Percentiles rank a stretch among this genome's conserved stretches.
These are phyloP conservation scores for Drosophila pandora DNA, from an alignment of 1,140 invertebrate genomes.

Conservation along the genomic window DNA sequence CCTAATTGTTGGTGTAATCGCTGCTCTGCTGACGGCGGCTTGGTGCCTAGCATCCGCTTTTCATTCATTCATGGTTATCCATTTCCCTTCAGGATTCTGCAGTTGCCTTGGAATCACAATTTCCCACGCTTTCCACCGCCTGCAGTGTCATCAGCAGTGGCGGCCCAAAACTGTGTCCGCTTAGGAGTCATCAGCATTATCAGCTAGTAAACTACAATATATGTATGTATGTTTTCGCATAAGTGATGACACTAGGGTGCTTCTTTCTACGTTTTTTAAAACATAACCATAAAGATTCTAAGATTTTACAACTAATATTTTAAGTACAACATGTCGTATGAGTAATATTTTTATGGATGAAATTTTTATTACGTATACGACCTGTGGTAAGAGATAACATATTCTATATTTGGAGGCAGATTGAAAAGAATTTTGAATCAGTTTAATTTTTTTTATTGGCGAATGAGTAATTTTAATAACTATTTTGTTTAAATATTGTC, in stretches of 20 bases:
- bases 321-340: constrained; percentile 1
- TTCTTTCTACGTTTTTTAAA: neutral
- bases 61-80: constrained; percentile 71
- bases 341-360: neutral
- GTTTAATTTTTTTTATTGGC: too few relatives aligned
- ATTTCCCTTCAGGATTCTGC: constrained; percentile 34
- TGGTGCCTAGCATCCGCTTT: constrained; percentile 66
- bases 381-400: too few relatives aligned
- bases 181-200: constrained; percentile 73
- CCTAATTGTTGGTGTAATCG: constrained; percentile 80
- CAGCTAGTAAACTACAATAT: constrained; percentile 29
- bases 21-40: constrained; percentile 46
- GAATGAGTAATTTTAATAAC: too few relatives aligned
- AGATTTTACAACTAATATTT: too few relatives aligned
- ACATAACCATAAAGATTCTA: too few relatives aligned
- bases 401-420: too few relatives aligned
- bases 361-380: neutral
- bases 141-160: constrained; percentile 34
- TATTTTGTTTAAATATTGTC: neutral
- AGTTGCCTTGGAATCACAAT: constrained; percentile 34
- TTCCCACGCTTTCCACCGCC: constrained; percentile 19
- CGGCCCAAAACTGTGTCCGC: constrained; percentile 32
- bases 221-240: constrained; percentile 26
- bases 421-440: too few relatives aligned
- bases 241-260: neutral